These are phyloP conservation scores for Petroica traversi DNA, from an alignment of 2,113 vertebrate species.

Conservation along the genomic window DNA sequence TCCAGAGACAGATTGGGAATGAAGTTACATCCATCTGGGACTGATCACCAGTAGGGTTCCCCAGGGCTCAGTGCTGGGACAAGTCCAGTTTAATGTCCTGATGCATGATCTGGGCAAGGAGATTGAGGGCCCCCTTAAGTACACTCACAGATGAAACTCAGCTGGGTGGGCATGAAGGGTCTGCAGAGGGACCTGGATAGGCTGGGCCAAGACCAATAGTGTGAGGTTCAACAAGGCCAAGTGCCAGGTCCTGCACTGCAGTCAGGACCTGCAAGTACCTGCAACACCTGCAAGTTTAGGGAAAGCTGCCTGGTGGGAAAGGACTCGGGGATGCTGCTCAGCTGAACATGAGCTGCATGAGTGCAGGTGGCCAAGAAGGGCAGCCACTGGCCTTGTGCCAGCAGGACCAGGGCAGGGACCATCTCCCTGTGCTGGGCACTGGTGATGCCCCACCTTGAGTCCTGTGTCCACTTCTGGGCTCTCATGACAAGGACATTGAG, in stretches of 20 bases:
- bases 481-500: background rate
- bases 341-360: background rate
- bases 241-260: background rate
- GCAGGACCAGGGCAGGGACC: background rate
- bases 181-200: background rate
- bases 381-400: background rate
- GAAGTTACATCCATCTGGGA: background rate
- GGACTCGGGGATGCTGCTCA: background rate
- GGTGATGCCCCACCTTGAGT: background rate
- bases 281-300: too few species aligned
- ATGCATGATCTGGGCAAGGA: background rate
- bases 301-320: background rate
- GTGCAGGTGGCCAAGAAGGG: too few species aligned
- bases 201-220: background rate
- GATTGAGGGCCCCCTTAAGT: background rate
- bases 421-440: background rate
- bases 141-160: background rate
- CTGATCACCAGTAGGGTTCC: too few species aligned
- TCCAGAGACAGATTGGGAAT: background rate
- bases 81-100: background rate
- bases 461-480: background rate
- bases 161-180: background rate
- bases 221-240: background rate
- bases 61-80: background rate
- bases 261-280: too few species aligned